phyloP scores from a whole-genome alignment of 2,888 invertebrate species.

The Bruchidius siliquastri region DNA sequence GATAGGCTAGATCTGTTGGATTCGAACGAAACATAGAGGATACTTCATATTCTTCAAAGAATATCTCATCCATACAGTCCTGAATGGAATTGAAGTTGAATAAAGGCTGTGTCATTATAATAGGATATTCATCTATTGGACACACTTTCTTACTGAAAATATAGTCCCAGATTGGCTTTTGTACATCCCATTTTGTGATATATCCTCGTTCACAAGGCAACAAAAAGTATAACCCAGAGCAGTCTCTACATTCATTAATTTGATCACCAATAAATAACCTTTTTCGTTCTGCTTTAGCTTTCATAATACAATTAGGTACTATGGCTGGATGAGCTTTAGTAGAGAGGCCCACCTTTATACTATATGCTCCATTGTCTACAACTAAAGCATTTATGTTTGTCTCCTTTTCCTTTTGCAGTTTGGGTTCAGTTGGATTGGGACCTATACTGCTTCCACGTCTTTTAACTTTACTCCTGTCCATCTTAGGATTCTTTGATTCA shows the following conservation, averaged over 20 bases:
- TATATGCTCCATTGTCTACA: conserved; percentile 81
- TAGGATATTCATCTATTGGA: conserved; percentile 69
- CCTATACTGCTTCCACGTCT: conserved; percentile 17
- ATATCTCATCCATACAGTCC: conserved; percentile 91
- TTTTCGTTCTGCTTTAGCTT: conserved; percentile 93
- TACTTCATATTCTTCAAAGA: conserved; percentile 97
- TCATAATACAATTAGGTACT: conserved; percentile 94
- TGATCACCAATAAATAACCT: conserved; percentile 91
- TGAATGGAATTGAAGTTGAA: conserved; percentile 90
- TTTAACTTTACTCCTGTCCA: conserved; percentile 13
- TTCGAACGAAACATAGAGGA: conserved; percentile 75
- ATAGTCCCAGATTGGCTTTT: conserved; percentile 95
- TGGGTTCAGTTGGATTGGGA: conserved; percentile 4
- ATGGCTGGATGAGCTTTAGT: conserved; percentile 63
- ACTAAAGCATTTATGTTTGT: conserved; percentile 26
- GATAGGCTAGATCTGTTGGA: conserved; percentile 66
- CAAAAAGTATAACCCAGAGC: conserved; percentile 90
- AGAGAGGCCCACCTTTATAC: conserved; percentile 80
- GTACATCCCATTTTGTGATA: conserved; percentile 91
- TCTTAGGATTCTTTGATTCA: not conserved
- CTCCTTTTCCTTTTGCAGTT: conserved; percentile 10
- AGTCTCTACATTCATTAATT: conserved; percentile 93
- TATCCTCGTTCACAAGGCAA: conserved; percentile 94
- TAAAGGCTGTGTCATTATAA: conserved; percentile 90
- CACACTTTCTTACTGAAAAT: conserved; percentile 84